phyloP scores from a whole-genome alignment of 2,797 vertebrate genomes.

The Tragopan temminckii region DNA sequence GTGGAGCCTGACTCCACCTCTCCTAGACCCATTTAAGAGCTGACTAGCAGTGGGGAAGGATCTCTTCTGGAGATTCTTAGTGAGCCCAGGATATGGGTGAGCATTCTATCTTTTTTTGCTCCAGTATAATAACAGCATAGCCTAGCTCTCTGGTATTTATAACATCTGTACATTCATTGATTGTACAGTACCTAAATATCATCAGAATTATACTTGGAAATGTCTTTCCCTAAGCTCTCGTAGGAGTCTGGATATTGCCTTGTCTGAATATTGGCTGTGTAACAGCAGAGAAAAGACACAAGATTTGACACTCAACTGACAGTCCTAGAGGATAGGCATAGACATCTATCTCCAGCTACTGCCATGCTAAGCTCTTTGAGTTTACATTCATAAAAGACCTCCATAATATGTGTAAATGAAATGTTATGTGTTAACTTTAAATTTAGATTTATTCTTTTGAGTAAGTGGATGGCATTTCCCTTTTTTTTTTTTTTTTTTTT shows the following conservation, averaged over 20 bases:
- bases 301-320: not conserved
- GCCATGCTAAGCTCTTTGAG: not conserved
- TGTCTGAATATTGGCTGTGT: not conserved
- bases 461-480: rapidly evolving
- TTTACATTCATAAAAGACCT: not conserved
- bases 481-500: not conserved
- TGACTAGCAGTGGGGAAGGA: too few species aligned
- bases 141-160: too few species aligned
- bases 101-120: too few species aligned
- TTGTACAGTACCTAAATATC: not conserved
- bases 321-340: not conserved
- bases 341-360: not conserved
- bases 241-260: not conserved
- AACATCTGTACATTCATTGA: too few species aligned
- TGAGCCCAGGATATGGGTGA: too few species aligned
- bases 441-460: not conserved
- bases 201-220: not conserved
- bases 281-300: rapidly evolving
- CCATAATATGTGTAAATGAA: not conserved
- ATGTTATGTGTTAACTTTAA: not conserved
- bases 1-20: too few species aligned
- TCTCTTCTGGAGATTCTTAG: too few species aligned
- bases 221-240: not conserved
- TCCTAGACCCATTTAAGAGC: too few species aligned
- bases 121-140: too few species aligned